Evolutionary conservation across 2,797 vertebrate species (phyloP).

Genomic region (Trichosurus vulpecula): DNA sequence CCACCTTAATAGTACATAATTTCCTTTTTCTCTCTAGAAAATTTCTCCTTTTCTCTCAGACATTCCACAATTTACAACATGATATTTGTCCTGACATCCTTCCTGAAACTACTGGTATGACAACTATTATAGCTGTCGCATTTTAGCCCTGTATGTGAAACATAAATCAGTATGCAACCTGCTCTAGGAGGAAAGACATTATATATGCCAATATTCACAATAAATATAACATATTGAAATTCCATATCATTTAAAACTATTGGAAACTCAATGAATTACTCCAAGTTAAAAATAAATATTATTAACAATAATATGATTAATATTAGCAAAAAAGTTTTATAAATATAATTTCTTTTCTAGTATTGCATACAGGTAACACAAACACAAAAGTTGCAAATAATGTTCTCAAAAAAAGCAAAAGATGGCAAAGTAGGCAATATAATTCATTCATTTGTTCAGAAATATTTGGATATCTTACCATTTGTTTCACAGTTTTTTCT

Average conservation of each 20-base stretch:
- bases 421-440: background rate
- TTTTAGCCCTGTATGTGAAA: slow-evolving; percentile 21
- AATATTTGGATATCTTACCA: background rate
- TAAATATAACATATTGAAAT: background rate
- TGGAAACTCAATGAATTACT: background rate
- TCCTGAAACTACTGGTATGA: background rate
- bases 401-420: no score
- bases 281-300: no score
- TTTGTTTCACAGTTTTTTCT: background rate
- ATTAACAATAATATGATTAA: background rate
- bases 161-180: slow-evolving; percentile 1
- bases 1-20: background rate
- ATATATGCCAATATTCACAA: background rate
- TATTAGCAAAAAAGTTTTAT: background rate
- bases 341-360: background rate
- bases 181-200: background rate
- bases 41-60: background rate
- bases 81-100: background rate
- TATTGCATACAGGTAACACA: background rate
- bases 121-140: background rate
- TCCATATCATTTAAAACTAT: slow-evolving; percentile 6
- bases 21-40: background rate
- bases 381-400: no score
- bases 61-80: background rate
- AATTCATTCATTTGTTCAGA: no score